Percentiles rank a stretch among this genome's conserved stretches.
Evolutionary conservation across 2,113 vertebrate genomes (phyloP).

Genomic region (Upupa epops): DNA sequence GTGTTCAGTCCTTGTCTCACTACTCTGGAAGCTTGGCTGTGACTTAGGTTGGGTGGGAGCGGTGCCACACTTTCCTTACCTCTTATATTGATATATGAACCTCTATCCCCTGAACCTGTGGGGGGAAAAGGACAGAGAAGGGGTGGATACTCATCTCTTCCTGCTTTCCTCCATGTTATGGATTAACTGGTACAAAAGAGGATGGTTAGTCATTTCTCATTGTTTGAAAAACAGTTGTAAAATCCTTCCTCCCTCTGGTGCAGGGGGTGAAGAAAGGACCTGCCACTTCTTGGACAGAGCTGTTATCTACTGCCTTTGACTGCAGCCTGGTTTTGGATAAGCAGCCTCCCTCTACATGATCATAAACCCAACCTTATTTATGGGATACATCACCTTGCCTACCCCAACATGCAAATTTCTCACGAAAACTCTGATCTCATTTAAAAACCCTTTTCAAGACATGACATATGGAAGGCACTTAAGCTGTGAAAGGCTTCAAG

Average conservation of each 20-base stretch:
- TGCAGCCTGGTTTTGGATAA: not conserved
- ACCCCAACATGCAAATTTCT: conserved; percentile 7
- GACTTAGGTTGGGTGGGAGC: not conserved
- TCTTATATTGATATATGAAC: not conserved
- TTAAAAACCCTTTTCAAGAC: conserved; percentile 4
- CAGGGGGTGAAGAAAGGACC: not conserved
- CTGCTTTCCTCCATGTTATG: not conserved
- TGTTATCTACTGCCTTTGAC: not conserved
- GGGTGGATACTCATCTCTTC: not conserved
- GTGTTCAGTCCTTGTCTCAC: not conserved
- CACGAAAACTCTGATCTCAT: conserved; percentile 7
- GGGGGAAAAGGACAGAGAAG: not conserved
- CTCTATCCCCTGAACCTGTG: not conserved
- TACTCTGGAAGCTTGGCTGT: not conserved
- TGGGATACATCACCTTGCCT: not conserved
- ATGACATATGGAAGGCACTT: conserved; percentile 3
- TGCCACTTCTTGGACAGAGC: not conserved
- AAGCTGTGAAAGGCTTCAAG: conserved; percentile 3
- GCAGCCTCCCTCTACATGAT: not conserved
- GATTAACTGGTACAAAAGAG: not conserved
- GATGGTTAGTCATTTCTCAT: not conserved
- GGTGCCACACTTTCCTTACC: not conserved
- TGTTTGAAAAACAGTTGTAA: not conserved
- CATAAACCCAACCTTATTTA: conserved; percentile 29
- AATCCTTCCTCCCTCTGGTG: not conserved